A percentile compares a stretch with the other conserved stretches of the same genome.
These are phyloP conservation scores for Mormyrops boulengeri DNA, from an alignment of 2,797 vertebrate species.

Conservation along the genomic window DNA sequence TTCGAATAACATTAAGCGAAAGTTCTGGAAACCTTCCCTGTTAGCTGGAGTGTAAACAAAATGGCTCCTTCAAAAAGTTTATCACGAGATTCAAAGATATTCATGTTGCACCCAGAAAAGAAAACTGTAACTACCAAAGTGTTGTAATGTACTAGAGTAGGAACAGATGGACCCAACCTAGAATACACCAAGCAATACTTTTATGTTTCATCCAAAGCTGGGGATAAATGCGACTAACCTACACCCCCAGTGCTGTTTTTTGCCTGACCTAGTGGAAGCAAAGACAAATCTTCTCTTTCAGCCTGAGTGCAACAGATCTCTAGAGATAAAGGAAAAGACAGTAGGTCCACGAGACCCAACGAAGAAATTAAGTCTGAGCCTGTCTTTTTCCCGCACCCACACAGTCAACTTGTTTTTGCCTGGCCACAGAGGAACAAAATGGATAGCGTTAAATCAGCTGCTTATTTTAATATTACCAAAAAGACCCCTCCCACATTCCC, in stretches of 20 bases:
- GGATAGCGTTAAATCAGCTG: conserved; percentile 16
- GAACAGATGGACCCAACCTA: not conserved
- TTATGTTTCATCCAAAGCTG: not conserved
- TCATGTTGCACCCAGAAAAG: not conserved
- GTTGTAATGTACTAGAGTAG: not conserved
- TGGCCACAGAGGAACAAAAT: conserved; percentile 30
- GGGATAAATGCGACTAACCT: not conserved
- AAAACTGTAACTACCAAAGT: not conserved
- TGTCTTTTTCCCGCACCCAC: conserved; percentile 25
- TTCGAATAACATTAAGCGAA: not conserved
- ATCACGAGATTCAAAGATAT: not conserved
- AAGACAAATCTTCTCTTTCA: not conserved
- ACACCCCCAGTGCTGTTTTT: not conserved
- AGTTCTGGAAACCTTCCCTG: not conserved
- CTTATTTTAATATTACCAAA: conserved; percentile 7
- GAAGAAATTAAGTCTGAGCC: not conserved
- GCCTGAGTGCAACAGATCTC: not conserved
- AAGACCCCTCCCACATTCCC: not conserved
- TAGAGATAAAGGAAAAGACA: not conserved
- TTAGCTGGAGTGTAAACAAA: not conserved
- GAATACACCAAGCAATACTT: not conserved
- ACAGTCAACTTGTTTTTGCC: conserved; percentile 42
- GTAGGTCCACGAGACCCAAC: not conserved
- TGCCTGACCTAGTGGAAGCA: not conserved
- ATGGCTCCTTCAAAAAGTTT: not conserved